These are phyloP conservation scores for Drosophila yooni DNA, from an alignment of 2,888 invertebrate genomes.

Conservation along the genomic window DNA sequence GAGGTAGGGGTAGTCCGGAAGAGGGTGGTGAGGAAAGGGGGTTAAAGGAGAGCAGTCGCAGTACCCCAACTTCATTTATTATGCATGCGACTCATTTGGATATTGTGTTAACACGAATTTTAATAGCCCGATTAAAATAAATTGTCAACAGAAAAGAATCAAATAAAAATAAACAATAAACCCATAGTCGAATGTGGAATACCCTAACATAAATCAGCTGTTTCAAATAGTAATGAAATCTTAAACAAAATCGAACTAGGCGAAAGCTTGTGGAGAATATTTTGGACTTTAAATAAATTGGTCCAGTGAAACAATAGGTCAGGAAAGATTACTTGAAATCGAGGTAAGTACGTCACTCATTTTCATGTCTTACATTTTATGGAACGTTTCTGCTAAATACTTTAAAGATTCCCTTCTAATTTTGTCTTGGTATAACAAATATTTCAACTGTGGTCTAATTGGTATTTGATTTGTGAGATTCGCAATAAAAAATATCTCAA, in stretches of 20 bases:
- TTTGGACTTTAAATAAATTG: neutral
- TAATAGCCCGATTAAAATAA: constrained; percentile 73
- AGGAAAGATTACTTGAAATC: neutral
- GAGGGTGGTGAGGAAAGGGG: neutral
- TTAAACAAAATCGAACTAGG: neutral
- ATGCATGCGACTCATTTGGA: constrained; percentile 49
- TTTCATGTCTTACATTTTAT: neutral
- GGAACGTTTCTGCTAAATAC: neutral
- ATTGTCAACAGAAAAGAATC: constrained; percentile 29
- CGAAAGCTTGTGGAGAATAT: neutral
- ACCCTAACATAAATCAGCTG: constrained; percentile 1
- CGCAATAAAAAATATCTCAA: neutral
- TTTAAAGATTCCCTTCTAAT: neutral
- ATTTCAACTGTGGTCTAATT: neutral
- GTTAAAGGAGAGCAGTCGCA: neutral
- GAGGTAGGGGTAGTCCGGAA: neutral
- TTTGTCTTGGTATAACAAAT: neutral
- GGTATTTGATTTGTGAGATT: neutral
- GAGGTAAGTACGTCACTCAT: neutral
- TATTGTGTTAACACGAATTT: constrained; percentile 72
- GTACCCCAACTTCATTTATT: constrained; percentile 32
- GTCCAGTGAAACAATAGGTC: neutral
- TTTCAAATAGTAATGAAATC: neutral
- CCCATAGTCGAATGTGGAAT: neutral
- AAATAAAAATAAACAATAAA: neutral